Base-by-base conservation (phyloP, 2,888 invertebrate genomes). In the Ophonus ardosiacus region DNA sequence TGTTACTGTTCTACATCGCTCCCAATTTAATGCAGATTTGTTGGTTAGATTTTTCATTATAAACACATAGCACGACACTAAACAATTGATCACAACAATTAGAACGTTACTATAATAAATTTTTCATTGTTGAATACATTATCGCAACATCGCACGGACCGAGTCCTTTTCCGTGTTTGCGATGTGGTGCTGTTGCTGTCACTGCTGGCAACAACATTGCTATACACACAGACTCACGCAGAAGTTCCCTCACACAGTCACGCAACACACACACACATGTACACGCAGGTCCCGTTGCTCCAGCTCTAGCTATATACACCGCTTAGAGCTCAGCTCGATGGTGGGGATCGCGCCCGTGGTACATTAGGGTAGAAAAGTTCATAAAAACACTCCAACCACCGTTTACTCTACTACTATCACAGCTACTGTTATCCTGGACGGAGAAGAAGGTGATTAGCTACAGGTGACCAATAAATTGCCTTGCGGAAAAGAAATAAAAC, bases 321-420 rank as follows among this genome's bases (percentile, higher is more conserved):
- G 40, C 7, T 57, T 57, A 51, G 24, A 15, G 71, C 31, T 21
- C 13, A 40, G 74, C 83, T 83, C 71, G 40, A 71, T 74, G 74
- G 71, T 59, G 83, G 83, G 83, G 83, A 71, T 18, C 38, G 59
- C 15, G 43, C 43, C 13, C 43, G 43, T 2, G 57, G 83, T 83
- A 83, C 83, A 83, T 83, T 83, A 83, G 83, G 83, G 83, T 74
- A 59, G 83, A 83, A 83, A 83, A 83, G 83, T 61, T 57, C 78
- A 57, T 57, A 57, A 74, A 59, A 18, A 43, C 65, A 81, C 65
- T 68, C 57, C 21, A 15, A 78, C 56, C 38, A 18, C 78, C 56
- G 10, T 24, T 65, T 24, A 31, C 65, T 65, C n/a, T 31, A 21
- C 24, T 31, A 18, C 13, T 31, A 6, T 18, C 13, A 0, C 13